Percentiles rank a stretch among this genome's conserved stretches.
phyloP scores from a whole-genome alignment of 1,140 invertebrate genomes.

The Paralvinella palmiformis region DNA sequence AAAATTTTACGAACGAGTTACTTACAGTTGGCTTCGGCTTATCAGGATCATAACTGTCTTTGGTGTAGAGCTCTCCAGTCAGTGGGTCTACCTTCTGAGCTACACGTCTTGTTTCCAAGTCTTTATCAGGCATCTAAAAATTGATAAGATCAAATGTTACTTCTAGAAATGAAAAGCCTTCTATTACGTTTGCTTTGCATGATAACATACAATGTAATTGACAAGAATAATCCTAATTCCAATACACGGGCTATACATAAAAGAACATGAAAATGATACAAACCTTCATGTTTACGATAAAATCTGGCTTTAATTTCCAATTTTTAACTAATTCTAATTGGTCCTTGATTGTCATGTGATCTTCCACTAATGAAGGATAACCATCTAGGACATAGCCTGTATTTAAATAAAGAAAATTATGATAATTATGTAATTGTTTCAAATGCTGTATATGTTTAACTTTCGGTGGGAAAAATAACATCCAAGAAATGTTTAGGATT shows the following conservation, averaged over 20 bases:
- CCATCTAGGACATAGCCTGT: slow-evolving; percentile 49
- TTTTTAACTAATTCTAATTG: slow-evolving; percentile 48
- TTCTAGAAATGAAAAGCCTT: not conserved
- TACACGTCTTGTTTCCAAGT: slow-evolving; percentile 37
- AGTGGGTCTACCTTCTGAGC: slow-evolving; percentile 44
- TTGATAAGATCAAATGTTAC: slow-evolving; percentile 14
- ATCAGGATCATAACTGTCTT: slow-evolving; percentile 45
- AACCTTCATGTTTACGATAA: slow-evolving; percentile 49
- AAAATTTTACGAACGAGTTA: no score
- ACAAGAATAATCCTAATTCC: no score
- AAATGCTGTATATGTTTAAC: not conserved
- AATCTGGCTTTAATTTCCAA: slow-evolving; percentile 49
- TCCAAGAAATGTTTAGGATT: no score
- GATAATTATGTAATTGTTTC: not conserved
- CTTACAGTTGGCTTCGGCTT: slow-evolving; percentile 21
- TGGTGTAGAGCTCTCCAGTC: slow-evolving; percentile 42
- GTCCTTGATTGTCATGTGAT: slow-evolving; percentile 39
- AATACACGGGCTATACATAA: no score
- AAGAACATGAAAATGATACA: slow-evolving; percentile 2
- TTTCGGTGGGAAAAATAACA: slow-evolving; percentile 3
- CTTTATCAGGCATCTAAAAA: slow-evolving; percentile 44
- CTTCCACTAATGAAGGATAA: slow-evolving; percentile 45
- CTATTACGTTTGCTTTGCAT: no score
- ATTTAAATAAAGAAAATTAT: not conserved
- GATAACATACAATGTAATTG: no score